A percentile compares a stretch with the other conserved stretches of the same genome.
phyloP scores from a whole-genome alignment of 2,797 vertebrate genomes.

The Acanthiza pusilla region DNA sequence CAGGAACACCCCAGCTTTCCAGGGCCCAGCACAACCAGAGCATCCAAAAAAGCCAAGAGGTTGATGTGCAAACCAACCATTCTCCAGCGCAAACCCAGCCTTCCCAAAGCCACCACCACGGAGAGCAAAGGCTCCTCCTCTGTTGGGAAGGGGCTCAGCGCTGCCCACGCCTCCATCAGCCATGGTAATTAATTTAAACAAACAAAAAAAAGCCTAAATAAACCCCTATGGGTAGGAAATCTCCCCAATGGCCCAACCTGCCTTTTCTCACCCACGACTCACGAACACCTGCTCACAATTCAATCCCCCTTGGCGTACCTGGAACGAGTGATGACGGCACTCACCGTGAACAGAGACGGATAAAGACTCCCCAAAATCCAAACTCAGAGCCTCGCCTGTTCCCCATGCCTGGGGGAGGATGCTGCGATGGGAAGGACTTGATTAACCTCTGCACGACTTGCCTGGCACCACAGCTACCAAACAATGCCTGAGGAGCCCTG shows the following conservation, averaged over 20 bases:
- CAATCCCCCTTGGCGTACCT: background rate
- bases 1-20: rapidly evolving
- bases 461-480: background rate
- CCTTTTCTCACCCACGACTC: background rate
- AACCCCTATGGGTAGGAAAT: background rate
- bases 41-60: background rate
- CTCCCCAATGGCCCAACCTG: background rate
- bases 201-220: background rate
- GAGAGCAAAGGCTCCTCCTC: background rate
- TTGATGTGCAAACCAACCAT: background rate
- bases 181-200: background rate
- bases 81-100: rapidly evolving
- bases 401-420: background rate
- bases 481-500: rapidly evolving
- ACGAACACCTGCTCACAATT: rapidly evolving
- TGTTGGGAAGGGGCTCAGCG: background rate
- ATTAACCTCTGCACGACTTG: background rate
- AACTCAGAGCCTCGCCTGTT: background rate
- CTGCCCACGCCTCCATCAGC: background rate
- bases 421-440: background rate
- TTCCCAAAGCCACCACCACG: background rate
- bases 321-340: background rate
- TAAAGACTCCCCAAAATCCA: background rate
- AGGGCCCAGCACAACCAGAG: background rate
- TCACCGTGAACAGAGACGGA: rapidly evolving